Evolutionary conservation across 2,797 vertebrate species (phyloP), one percentile per base, ranked within the genome.

Genomic region (Sebastes alutus): DNA sequence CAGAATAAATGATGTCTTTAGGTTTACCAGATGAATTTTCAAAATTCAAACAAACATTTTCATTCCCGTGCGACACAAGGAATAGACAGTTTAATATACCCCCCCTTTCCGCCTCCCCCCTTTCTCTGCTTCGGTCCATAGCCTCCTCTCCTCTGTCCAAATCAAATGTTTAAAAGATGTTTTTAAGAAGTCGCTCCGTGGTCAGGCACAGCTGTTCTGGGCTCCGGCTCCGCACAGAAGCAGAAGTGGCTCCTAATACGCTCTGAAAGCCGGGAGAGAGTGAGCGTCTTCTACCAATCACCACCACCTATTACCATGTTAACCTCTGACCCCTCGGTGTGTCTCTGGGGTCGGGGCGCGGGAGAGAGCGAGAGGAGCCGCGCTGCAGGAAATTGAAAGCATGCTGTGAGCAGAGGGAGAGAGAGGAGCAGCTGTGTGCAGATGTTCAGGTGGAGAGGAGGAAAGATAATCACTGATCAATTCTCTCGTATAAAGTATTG

Each of bases 241-340:
- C 92, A 87, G 81, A 46, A 70, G 87, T 84, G 83, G 77, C 89
- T 92, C 86, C 74, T 93, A 93, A 94, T 92, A 61, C 72, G 16
- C 89, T 87, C 73, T 84, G 83, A 87, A 87, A 93, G 90, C 90
- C 61, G 25, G 81, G 80, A 87, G 89, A 90, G 86, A 85, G 87
- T 72, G 89, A 93, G 90, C 82, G 89, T 89, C 91, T 93, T 93
- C 92, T 68, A 93, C 93, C 90, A 95, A 94, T 96, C 94, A 94
- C 91, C 90, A 85, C 89, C 94, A 89, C 93, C 93, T 94, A 96
- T 96, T 96, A 96, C 90, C 92, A 87, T 38, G 90, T 94, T 95
- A 95, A 96, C 95, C 94, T 88, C 87, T 93, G 93, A 92, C 93
- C 94, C 59, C 88, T 85, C 73, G 49, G 67, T 14, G 83, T 80